A percentile compares a stretch with the other conserved stretches of the same genome.
phyloP scores from a whole-genome alignment of 2,797 vertebrate species.

The Spea hammondii region DNA sequence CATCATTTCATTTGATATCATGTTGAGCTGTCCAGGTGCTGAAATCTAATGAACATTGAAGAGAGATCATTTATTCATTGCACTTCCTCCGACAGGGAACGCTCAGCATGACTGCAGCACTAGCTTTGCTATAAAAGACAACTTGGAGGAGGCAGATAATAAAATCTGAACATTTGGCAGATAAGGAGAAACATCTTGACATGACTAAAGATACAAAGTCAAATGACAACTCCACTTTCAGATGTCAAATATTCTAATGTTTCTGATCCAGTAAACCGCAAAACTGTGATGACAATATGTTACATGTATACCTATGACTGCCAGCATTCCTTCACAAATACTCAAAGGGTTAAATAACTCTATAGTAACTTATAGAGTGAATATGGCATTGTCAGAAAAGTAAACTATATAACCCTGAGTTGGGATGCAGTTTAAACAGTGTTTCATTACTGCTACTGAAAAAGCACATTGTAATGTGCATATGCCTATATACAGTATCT shows the following conservation, averaged over 20 bases:
- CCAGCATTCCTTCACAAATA: too few relatives aligned
- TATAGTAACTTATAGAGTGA: too few relatives aligned
- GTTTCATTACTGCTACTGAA: too few relatives aligned
- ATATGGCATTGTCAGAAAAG: too few relatives aligned
- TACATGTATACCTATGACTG: too few relatives aligned
- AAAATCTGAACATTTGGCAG: slow-evolving; percentile 39
- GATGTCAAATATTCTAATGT: slow-evolving; percentile 13
- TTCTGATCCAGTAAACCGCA: neutral
- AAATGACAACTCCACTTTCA: slow-evolving; percentile 21
- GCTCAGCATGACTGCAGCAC: slow-evolving; percentile 39
- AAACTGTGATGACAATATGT: too few relatives aligned
- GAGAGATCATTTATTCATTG: slow-evolving; percentile 48
- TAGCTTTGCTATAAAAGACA: slow-evolving; percentile 37
- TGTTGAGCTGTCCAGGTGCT: slow-evolving; percentile 46
- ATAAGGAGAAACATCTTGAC: slow-evolving; percentile 40
- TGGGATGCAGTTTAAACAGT: too few relatives aligned
- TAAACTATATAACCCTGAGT: too few relatives aligned
- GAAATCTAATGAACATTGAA: slow-evolving; percentile 47
- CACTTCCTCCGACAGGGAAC: slow-evolving; percentile 38
- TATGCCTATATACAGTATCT: too few relatives aligned
- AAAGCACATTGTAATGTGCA: too few relatives aligned
- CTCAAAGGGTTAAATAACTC: too few relatives aligned
- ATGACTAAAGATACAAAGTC: slow-evolving; percentile 30
- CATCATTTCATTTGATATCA: slow-evolving; percentile 44
- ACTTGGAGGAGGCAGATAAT: slow-evolving; percentile 45